Evolutionary conservation across 2,888 invertebrate species (phyloP), one percentile per base, ranked within the genome.

Genomic region (Eupithecia pulchellata): DNA sequence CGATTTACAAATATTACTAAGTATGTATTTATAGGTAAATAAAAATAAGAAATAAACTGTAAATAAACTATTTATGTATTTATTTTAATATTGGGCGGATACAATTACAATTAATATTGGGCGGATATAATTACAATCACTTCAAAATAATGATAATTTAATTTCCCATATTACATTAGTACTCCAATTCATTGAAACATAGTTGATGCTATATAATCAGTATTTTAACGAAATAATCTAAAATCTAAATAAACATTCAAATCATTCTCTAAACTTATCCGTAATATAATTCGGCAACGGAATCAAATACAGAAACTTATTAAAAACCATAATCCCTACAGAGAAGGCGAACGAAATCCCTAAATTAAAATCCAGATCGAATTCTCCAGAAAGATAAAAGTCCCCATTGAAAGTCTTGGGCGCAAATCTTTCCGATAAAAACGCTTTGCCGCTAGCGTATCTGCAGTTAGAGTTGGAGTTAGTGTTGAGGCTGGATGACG

Each of bases 241-340:
- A 57, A 29, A 27, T 57, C 29, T 57, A 29, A 29, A 57, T 29
- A 14, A 29, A 2, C 17, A 47, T 57, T 29, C n/a, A 47, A 55
- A 64, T 62, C 74, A 93, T 84, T 97, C 97, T 84, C 98, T 96
- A 91, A 98, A 98, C 91, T 98, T 98, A 74, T 97, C 97, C 82
- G 97, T 97, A 17, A 98, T 95, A 84, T 97, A 97, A 39, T 96
- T 96, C 0, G 98, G 98, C 79, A 98, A 89, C 0, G 98, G 98
- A 79, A 98, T 95, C 60, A 98, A 91, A 89, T 98, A 98, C 66
- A 98, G 91, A 73, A 98, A 95, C 86, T 98, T 96, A 86, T 98
- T 98, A 6, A 98, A 95, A 62, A 98, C 95, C 75, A 97, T 96
- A 78, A 98, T 95, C 1, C 97, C 97, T 0, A 97, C 91, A 0